These are phyloP conservation scores for Crypturellus undulatus DNA, from an alignment of 2,113 vertebrate genomes.

Conservation along the genomic window DNA sequence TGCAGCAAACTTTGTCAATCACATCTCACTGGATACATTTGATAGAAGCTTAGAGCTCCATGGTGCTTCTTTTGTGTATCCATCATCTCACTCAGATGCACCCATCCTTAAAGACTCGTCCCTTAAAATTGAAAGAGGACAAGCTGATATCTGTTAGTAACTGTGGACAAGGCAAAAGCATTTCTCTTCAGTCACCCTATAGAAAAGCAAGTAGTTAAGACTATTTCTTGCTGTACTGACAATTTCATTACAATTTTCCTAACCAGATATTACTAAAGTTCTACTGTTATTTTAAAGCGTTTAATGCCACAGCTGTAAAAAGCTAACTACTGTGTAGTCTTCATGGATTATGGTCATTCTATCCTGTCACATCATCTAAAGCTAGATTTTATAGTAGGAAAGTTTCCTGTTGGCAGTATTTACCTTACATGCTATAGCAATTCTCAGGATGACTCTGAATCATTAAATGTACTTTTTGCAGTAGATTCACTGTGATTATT, in stretches of 20 bases:
- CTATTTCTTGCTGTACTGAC: background rate
- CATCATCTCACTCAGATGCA: slow-evolving; percentile 2
- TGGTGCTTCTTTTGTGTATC: slow-evolving; percentile 57
- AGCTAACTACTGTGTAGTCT: background rate
- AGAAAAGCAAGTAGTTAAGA: slow-evolving; percentile 54
- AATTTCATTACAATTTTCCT: background rate
- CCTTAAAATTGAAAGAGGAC: background rate
- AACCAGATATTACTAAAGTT: background rate
- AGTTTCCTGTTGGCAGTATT: background rate
- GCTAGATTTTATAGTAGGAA: background rate
- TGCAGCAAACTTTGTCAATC: background rate
- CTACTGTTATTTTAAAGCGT: background rate
- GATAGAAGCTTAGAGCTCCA: slow-evolving; percentile 51
- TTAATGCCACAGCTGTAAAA: background rate
- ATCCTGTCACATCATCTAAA: background rate
- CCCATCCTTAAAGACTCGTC: background rate
- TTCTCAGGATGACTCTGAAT: background rate
- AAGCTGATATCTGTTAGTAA: background rate
- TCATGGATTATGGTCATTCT: background rate
- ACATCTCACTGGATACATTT: background rate
- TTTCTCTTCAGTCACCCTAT: slow-evolving; percentile 22
- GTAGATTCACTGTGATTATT: background rate
- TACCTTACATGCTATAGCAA: too few species aligned
- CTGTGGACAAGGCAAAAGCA: slow-evolving; percentile 56
- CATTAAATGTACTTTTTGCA: background rate